A percentile compares a stretch with the other conserved stretches of the same genome.
Conservation (phyloP, 2,797 vertebrate genomes). For the Glyptemys insculpta region DNA sequence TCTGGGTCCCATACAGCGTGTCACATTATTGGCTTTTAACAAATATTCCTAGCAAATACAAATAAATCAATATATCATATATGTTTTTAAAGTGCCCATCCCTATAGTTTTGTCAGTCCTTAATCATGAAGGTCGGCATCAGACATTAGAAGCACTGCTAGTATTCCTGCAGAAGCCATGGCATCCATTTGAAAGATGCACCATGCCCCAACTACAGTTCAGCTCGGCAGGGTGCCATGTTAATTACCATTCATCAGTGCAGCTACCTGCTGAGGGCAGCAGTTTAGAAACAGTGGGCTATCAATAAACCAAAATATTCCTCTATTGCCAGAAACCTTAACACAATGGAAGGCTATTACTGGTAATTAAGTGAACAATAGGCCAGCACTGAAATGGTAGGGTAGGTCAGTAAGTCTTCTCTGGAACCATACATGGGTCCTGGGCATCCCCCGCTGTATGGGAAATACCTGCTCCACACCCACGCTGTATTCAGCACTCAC, state of each 20-base stretch:
- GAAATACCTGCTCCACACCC: not conserved
- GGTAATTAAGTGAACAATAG: constrained; percentile 70
- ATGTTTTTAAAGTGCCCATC: not conserved
- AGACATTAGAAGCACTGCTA: constrained; percentile 72
- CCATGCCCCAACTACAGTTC: constrained; percentile 46
- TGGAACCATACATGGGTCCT: constrained; percentile 33
- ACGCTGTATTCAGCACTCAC: not conserved
- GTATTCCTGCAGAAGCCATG: constrained; percentile 39
- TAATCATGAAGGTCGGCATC: constrained; percentile 66
- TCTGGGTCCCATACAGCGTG: not conserved
- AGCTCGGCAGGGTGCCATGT: constrained; percentile 65
- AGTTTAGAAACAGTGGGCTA: constrained; percentile 66
- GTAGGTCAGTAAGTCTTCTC: constrained; percentile 45
- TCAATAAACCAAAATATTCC: constrained; percentile 67
- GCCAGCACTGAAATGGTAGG: constrained; percentile 53
- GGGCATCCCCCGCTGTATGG: constrained; percentile 18
- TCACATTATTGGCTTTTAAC: not conserved
- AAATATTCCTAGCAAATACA: not conserved
- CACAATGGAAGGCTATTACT: constrained; percentile 72
- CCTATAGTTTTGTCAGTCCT: constrained; percentile 42
- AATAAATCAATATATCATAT: not conserved
- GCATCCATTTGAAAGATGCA: constrained; percentile 70
- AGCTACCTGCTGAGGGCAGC: constrained; percentile 71
- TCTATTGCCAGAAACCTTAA: constrained; percentile 66
- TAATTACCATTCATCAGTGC: constrained; percentile 71